Evolutionary conservation across 1,140 invertebrate species (phyloP), one percentile per base, ranked within the genome.

Genomic region (Venturia canescens): DNA sequence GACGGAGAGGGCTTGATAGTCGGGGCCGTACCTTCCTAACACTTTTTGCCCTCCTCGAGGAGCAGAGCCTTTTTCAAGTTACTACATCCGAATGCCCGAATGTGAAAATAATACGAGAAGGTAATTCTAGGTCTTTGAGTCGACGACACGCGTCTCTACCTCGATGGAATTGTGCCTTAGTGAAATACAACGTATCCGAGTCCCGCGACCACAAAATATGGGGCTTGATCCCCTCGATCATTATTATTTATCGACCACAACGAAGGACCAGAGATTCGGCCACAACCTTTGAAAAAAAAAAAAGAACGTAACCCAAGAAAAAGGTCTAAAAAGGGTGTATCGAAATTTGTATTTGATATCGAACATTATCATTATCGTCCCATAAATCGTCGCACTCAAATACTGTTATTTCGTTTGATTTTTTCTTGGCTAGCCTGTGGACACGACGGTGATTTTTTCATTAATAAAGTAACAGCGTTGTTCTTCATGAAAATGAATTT

Each of bases 211-310:
- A 31, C 71, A 57, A 75, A 75, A 57, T 75, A 57, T 75, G 26
- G 71, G 71, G 71, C 70, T 70, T n/a, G 21, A 48, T 57, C 44
- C 71, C 48, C 27, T 57, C 26, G 48, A 57, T 23, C 21, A 66
- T 75, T 75, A 57, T 57, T 75, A 75, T 75, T 75, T 75, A 75
- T 75, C 50, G 71, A 57, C 38, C 71, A 75, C 71, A 48, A 75
- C 71, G 26, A 57, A 31, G 26, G 53, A 57, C 27, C 71, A 72
- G 50, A 26, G 38, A 72, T 72, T 34, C n/a, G 53, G 60, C n/a
- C 23, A 26, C 23, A 11, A 66, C 7, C 60, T 23, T 66, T 0
- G 27, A 44, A 44, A 44, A 34, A 4, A 9, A 34, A 34, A 34
- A 34, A 34, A 34, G 3, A 34, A 44, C 7, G 13, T 9, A 44